These are phyloP conservation scores for Laticauda laticaudata DNA, from an alignment of 2,113 vertebrate species.

Conservation along the genomic window DNA sequence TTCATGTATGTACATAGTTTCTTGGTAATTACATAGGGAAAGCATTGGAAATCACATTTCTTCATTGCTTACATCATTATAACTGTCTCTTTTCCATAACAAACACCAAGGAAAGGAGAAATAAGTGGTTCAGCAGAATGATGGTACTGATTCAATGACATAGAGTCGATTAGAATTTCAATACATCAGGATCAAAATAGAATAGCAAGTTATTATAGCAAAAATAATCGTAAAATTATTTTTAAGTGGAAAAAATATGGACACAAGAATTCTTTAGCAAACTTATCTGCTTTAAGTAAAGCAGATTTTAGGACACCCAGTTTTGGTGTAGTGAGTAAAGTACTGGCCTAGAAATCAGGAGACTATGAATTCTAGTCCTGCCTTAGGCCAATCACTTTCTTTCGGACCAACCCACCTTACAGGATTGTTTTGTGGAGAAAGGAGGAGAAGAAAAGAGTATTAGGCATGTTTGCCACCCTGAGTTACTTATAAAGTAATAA, in stretches of 20 bases:
- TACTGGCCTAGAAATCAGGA: not conserved
- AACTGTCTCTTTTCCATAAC: not conserved
- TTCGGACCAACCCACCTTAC: not conserved
- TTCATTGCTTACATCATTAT: not conserved
- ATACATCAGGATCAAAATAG: not conserved
- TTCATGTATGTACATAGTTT: slow-evolving; percentile 2
- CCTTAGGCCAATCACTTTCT: not conserved
- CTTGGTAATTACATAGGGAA: not conserved
- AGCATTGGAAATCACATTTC: not conserved
- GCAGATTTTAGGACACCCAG: not conserved
- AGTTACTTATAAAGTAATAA: not conserved
- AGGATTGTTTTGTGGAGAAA: not conserved
- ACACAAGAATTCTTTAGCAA: not conserved
- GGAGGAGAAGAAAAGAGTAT: not conserved
- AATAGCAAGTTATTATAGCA: not conserved
- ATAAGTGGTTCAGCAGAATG: not conserved
- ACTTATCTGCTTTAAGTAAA: not conserved
- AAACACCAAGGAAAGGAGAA: not conserved
- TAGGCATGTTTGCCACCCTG: not conserved
- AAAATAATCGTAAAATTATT: not conserved
- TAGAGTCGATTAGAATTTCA: not conserved
- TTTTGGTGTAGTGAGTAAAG: not conserved
- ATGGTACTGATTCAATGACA: not conserved
- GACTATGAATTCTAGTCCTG: not conserved
- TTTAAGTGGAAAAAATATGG: not conserved